phyloP scores from a whole-genome alignment of 2,797 vertebrate genomes.

The Naso thynnoides region DNA sequence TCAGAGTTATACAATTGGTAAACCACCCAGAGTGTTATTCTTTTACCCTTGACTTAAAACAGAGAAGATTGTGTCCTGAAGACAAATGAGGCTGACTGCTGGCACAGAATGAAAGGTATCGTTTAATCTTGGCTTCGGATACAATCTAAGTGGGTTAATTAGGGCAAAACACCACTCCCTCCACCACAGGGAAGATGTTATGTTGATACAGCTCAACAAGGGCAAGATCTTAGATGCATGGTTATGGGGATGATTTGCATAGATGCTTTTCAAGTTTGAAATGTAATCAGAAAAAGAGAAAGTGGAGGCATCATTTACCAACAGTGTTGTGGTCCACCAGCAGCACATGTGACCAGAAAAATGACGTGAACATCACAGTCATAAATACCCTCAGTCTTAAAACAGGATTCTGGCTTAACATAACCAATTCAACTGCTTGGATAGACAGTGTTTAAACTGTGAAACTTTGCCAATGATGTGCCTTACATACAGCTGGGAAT shows the following conservation, averaged over 20 bases:
- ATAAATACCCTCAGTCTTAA: not conserved
- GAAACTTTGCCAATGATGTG: not conserved
- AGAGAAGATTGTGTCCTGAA: conserved; percentile 67
- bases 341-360: not conserved
- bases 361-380: not conserved
- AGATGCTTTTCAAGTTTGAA: conserved; percentile 58
- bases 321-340: not conserved
- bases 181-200: conserved; percentile 66
- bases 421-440: not conserved
- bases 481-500: not conserved
- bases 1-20: conserved; percentile 42
- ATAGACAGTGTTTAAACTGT: conserved; percentile 2
- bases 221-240: conserved; percentile 54
- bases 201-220: conserved; percentile 70
- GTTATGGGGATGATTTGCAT: conserved; percentile 52
- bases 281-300: conserved; percentile 9
- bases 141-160: conserved; percentile 82
- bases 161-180: conserved; percentile 64
- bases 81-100: conserved; percentile 74
- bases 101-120: conserved; percentile 78
- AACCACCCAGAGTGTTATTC: conserved; percentile 65
- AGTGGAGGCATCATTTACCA: not conserved
- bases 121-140: conserved; percentile 75
- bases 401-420: not conserved
- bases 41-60: conserved; percentile 77